Base-by-base conservation (phyloP, 2,797 vertebrate genomes). In the Steatocranus sp. region DNA sequence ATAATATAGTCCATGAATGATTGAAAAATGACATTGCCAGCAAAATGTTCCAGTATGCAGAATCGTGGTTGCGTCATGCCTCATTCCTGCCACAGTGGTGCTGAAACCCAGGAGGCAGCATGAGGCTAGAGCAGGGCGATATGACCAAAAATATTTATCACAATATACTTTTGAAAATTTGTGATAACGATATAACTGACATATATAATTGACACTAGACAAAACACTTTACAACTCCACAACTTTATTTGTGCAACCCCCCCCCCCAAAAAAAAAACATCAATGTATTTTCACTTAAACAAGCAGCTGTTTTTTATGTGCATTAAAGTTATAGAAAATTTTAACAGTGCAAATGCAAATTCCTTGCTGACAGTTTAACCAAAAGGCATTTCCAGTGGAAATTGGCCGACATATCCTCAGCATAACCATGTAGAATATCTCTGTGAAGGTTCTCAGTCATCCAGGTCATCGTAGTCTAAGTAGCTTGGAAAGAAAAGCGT, bases 241-340 rank as follows among this genome's bases (percentile, higher is more conserved):
- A 51, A 51, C 20, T 51, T 23, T 51, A 51, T 23, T 51, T 1
- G 20, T 12, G 50, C 20, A 51, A 50, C n/a, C n/a, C n/a, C n/a
- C n/a, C n/a, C n/a, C n/a, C n/a, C n/a, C n/a, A 51, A 51, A 7
- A 1, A 0, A 48, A 3, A 50, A 6, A 20, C 48, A 50, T 20
- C 10, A 20, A 50, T 50, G 48, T 49, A 49, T 49, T 49, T 49
- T 49, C 32, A 8, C 32, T 32, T 32, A 8, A 32, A 32, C 32
- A 32, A 32, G 32, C 32, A 8, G 8, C 32, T 32, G 32, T 32
- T 32, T 32, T 32, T 7, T 30, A 32, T 32, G 27, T 27, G 27
- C 27, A 27, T 27, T 27, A 27, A 27, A 27, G 27, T 27, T 27
- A 27, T 27, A 27, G 5, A 27, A 27, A 27, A 27, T 5, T 27